Percentiles rank a stretch among this genome's conserved stretches.
Evolutionary conservation across 1,140 invertebrate genomes (phyloP).

Genomic region (Anagrus nilaparvatae): DNA sequence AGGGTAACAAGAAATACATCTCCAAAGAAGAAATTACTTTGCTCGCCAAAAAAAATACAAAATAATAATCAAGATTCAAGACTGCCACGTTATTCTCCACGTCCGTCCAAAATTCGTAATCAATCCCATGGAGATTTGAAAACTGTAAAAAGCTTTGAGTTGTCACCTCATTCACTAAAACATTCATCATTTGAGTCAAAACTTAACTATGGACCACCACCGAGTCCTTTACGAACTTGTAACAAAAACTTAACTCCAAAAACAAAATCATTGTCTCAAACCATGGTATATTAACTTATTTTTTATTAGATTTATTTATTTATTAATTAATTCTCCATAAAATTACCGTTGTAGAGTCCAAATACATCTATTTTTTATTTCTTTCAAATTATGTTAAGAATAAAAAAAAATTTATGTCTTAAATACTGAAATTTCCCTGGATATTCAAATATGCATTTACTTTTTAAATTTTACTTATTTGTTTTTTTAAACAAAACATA

Average conservation of each 20-base stretch:
- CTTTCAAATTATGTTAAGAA: too few species aligned
- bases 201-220: not conserved
- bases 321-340: too few species aligned
- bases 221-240: slow-evolving; percentile 8
- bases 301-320: too few species aligned
- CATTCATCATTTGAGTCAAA: slow-evolving; percentile 7
- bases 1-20: slow-evolving; percentile 5
- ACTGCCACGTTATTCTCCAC: slow-evolving; percentile 11
- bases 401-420: too few species aligned
- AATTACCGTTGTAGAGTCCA: too few species aligned
- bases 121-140: slow-evolving; percentile 9
- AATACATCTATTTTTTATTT: too few species aligned
- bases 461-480: too few species aligned
- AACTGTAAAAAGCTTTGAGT: not conserved
- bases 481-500: too few species aligned
- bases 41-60: slow-evolving; percentile 3
- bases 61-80: not conserved
- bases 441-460: too few species aligned
- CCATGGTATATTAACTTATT: not conserved
- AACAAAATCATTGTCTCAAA: not conserved
- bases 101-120: slow-evolving; percentile 2
- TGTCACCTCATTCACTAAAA: not conserved
- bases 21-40: slow-evolving; percentile 3
- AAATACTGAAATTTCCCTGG: too few species aligned
- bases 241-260: slow-evolving; percentile 5